Percentiles rank a stretch among this genome's conserved stretches.
Evolutionary conservation across 2,797 vertebrate species (phyloP).

Genomic region (Protosalanx chinensis): DNA sequence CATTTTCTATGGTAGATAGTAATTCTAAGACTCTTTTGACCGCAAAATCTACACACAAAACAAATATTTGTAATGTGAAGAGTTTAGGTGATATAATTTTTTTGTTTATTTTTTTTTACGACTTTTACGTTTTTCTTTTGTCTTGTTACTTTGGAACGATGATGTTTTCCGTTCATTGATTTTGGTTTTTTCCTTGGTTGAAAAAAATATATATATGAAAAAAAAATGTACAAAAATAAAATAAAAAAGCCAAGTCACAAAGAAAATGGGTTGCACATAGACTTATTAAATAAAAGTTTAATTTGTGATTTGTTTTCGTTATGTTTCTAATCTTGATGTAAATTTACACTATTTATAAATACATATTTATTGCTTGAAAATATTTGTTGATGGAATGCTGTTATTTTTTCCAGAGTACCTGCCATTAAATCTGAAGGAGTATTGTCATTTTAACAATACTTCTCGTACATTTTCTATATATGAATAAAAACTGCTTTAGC

Average conservation of each 20-base stretch:
- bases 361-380: conserved; percentile 99
- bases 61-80: conserved; percentile 88
- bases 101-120: conserved; percentile 75
- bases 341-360: conserved; percentile 99
- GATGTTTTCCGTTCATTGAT: conserved; percentile 65
- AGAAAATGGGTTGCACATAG: conserved; percentile 99
- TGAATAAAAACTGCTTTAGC: conserved; percentile 99
- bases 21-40: conserved; percentile 90
- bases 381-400: conserved; percentile 99
- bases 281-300: conserved; percentile 96
- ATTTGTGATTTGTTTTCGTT: conserved; percentile 89
- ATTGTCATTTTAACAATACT: conserved; percentile 98
- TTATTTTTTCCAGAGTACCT: conserved; percentile 99
- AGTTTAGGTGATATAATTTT: conserved; percentile 79
- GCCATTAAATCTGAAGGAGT: conserved; percentile 99
- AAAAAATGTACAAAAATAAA: conserved; percentile 71
- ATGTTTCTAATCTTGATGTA: conserved; percentile 99
- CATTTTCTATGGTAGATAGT: conserved; percentile 92
- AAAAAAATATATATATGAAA: conserved; percentile 44
- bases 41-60: conserved; percentile 62
- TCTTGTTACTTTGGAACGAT: conserved; percentile 80
- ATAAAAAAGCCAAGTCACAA: conserved; percentile 87
- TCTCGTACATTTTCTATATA: conserved; percentile 99
- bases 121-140: conserved; percentile 80
- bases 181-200: conserved; percentile 86